Evolutionary conservation across 2,113 vertebrate species (phyloP).

Genomic region (Abramis brama): DNA sequence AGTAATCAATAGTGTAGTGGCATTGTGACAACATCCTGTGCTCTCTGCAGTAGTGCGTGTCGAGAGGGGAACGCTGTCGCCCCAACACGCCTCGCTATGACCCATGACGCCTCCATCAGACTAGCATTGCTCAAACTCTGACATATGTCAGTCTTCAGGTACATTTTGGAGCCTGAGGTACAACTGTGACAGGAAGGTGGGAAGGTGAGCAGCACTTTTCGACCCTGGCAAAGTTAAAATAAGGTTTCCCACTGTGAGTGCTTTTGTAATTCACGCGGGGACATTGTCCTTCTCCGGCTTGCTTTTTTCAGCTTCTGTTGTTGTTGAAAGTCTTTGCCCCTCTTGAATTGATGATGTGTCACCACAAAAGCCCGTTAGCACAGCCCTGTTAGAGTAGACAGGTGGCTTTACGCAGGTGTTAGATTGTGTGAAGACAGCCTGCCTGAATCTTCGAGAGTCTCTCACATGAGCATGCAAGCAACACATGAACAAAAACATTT

Average conservation of each 20-base stretch:
- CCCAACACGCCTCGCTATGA: constrained; percentile 14
- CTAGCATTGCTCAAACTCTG: constrained; percentile 37
- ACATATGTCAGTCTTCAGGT: constrained; percentile 43
- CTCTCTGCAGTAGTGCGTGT: constrained; percentile 25
- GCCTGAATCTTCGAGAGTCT: constrained; percentile 21
- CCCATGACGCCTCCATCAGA: constrained; percentile 16
- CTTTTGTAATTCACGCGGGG: constrained; percentile 44
- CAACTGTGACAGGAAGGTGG: constrained; percentile 47
- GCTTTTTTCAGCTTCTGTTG: constrained; percentile 44
- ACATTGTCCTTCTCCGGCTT: constrained; percentile 36
- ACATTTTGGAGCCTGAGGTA: constrained; percentile 39
- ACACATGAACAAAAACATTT: constrained; percentile 21
- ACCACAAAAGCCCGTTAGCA: constrained; percentile 43
- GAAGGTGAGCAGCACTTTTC: constrained; percentile 39
- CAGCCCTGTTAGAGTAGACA: constrained; percentile 49
- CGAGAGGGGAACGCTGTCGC: constrained; percentile 40
- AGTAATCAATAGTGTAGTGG: constrained; percentile 32
- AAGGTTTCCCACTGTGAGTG: constrained; percentile 28
- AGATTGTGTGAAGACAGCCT: constrained; percentile 44
- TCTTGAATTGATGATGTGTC: constrained; percentile 53
- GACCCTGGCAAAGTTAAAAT: constrained; percentile 31
- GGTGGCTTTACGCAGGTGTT: constrained; percentile 57
- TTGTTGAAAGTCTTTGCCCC: constrained; percentile 39
- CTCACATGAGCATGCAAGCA: constrained; percentile 13
- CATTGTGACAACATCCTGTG: constrained; percentile 28